Evolutionary conservation across 1,140 invertebrate genomes (phyloP), one percentile per base, ranked within the genome.

Genomic region (Procambarus clarkii): DNA sequence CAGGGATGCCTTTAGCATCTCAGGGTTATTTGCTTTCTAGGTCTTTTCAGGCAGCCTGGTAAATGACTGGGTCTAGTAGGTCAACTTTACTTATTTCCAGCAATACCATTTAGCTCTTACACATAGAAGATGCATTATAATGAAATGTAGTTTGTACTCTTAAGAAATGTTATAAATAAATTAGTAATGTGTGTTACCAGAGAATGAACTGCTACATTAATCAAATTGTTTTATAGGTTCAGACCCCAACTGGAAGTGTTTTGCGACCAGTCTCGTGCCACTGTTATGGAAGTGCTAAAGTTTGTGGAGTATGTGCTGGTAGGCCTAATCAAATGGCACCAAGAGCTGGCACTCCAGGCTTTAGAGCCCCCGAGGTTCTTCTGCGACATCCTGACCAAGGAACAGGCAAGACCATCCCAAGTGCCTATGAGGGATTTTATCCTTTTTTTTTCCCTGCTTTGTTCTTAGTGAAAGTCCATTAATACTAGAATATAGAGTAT

Each of bases 331-430:
- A 96, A 46, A 91, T 93, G 89, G 98, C 97, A 2, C 96, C 97
- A 13, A 95, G 98, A 93, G 98, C 98, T 69, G 98, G 98, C 48
- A 98, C 98, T n/a, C 97, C 97, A 45, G 98, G 97, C 3, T 98
- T 97, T 94, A 95, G 98, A 71, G 97, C 98, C 84, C 98, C 98
- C 0, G 98, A 99, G 95, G 97, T 98, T 80, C 94, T 98, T 58
- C 95, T 98, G 48, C 97, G 97, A 94, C 96, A 96, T 94, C 95
- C 95, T 15, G 94, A 96, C 83, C 97, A 98, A 95, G 96, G 97
- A 8, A 96, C 96, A 94, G 92, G 92, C 91, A 48, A 92, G 69
- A 13, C 50, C 1, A 54, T 54, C 50, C 50, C 8, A 54, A 3
- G 34, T 34, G 34, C 34, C 34, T 34, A 34, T 34, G 34, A 34